Evolutionary conservation across 1,140 invertebrate genomes (phyloP), one percentile per base, ranked within the genome.

Genomic region (Zaprionus capensis): DNA sequence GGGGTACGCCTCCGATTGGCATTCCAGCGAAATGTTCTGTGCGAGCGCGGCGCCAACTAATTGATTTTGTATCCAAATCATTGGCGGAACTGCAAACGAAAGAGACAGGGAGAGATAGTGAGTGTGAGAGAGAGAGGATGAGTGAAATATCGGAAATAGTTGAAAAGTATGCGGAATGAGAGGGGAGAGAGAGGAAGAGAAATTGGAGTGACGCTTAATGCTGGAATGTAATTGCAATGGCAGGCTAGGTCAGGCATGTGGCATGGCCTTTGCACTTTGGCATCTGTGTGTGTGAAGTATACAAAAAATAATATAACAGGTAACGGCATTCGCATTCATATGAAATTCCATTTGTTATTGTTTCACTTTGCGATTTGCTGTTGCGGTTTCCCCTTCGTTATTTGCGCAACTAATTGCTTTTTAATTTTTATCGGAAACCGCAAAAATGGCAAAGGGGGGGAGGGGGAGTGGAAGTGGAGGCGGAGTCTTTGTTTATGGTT

Each of bases 61-160:
- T 94, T 97, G 96, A 93, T 97, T 97, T 91, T 96, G 96, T 91
- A 97, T 96, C 94, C 95, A 96, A 93, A 97, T 96, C 95, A 97
- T 97, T 57, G 96, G 96, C 38, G 96, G 95, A 94, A 97, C 96
- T 97, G 93, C 5, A 92, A 92, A 85, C 59, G 24, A 51, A 58
- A 26, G 46, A 14, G 34, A 53, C 31, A 51, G 11, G 34, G 14
- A 41, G 24, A 31, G 41, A 12, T 14, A 58, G 41, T 9, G 2
- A 11, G 6, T 12, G 34, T 5, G 5, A 22, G 22, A 31, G 49
- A 20, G 41, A 7, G 44, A 34, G 59, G 3, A 46, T 17, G 46
- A 22, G 46, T 11, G 9, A 22, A 22, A 22, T 17, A 17, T 46
- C n/a, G 7, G 41, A 46, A 46, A 46, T 46, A 46, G 41, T 46